Conservation (phyloP, 1,140 invertebrate genomes). For the Copidosoma floridanum region DNA sequence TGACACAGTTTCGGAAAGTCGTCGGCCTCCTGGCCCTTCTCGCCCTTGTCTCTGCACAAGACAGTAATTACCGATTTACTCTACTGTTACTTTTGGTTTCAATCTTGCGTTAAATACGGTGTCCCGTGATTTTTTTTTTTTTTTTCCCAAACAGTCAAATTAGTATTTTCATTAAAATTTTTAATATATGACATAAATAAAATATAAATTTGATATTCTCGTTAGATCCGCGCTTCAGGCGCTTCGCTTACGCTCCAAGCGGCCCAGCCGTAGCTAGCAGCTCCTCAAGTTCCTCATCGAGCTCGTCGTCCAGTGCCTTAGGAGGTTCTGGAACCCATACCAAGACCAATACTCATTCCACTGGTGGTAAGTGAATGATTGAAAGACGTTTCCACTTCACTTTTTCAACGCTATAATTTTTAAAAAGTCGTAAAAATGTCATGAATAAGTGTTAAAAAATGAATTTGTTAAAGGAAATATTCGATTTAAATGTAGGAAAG, state of each 20-base stretch:
- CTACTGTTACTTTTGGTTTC: too few relatives aligned
- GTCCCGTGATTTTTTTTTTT: too few relatives aligned
- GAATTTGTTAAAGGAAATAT: too few relatives aligned
- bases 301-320: background rate
- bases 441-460: too few relatives aligned
- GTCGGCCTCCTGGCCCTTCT: constrained; percentile 31
- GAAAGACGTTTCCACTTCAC: too few relatives aligned
- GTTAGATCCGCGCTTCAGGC: background rate
- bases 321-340: constrained; percentile 25
- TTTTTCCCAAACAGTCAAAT: too few relatives aligned
- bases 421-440: too few relatives aligned
- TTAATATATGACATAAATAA: background rate
- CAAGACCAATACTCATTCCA: constrained; percentile 26
- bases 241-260: background rate
- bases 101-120: too few relatives aligned
- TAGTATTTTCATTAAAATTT: too few relatives aligned
- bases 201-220: background rate
- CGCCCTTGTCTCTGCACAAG: constrained; percentile 22
- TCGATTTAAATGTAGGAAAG: too few relatives aligned
- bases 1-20: constrained; percentile 32
- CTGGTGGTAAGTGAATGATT: too few relatives aligned
- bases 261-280: constrained; percentile 15
- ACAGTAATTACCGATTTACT: constrained; percentile 32
- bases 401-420: too few relatives aligned
- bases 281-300: constrained; percentile 25